Evolutionary conservation across 2,797 vertebrate genomes (phyloP).

Genomic region (Synanceia verrucosa): DNA sequence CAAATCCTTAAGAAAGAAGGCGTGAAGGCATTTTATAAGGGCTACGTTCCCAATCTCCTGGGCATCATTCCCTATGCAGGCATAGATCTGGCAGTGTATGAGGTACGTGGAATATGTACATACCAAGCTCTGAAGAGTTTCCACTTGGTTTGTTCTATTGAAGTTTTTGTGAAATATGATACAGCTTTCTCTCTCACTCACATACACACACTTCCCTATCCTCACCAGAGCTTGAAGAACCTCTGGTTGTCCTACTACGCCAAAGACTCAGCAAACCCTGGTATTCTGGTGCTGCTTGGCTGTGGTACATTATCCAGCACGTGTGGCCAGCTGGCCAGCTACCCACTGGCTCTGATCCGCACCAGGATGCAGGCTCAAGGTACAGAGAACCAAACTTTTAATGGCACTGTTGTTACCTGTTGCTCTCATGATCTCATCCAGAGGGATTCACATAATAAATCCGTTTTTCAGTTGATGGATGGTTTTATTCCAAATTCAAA

Average conservation of each 20-base stretch:
- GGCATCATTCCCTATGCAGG: conserved; percentile 97
- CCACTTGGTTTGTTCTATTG: neutral
- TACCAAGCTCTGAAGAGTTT: neutral
- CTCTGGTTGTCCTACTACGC: conserved; percentile 89
- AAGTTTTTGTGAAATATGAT: neutral
- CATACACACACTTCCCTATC: neutral
- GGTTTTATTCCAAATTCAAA: neutral
- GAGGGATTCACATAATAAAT: neutral
- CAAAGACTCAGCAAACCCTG: conserved; percentile 91
- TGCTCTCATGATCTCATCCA: neutral
- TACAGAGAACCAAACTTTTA: conserved; percentile 46
- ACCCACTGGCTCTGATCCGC: conserved; percentile 91
- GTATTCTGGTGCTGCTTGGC: conserved; percentile 88
- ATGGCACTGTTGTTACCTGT: neutral
- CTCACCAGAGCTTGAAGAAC: conserved; percentile 88
- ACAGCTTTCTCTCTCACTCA: neutral
- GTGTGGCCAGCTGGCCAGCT: conserved; percentile 92
- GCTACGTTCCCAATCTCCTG: conserved; percentile 92
- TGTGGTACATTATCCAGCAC: conserved; percentile 93
- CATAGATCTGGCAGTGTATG: conserved; percentile 94
- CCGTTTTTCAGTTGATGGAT: neutral
- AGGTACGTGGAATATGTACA: conserved; percentile 76
- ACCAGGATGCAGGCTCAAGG: conserved; percentile 97
- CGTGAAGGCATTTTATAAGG: conserved; percentile 91
- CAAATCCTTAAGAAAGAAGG: conserved; percentile 91